Conservation (phyloP, 1,140 invertebrate genomes). For the Drosophila persimilis region DNA sequence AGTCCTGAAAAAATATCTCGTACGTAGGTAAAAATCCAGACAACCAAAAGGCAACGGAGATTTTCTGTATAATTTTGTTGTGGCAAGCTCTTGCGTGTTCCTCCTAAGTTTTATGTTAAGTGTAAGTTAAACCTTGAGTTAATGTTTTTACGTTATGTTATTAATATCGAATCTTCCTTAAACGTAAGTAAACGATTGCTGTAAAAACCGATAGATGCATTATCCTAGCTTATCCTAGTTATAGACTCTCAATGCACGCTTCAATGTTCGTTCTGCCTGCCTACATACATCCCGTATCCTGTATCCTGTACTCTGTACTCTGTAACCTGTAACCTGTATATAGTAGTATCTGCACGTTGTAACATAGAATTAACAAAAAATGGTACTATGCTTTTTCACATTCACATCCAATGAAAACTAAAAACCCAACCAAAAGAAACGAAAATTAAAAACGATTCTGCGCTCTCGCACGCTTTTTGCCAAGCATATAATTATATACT, state of each 20-base stretch:
- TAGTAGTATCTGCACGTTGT: constrained; percentile 24
- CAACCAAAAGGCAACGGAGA: constrained; percentile 39
- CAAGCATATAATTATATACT: constrained; percentile 29
- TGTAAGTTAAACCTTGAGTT: constrained; percentile 50
- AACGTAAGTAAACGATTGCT: constrained; percentile 66
- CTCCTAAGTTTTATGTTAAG: constrained; percentile 51
- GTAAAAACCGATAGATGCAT: constrained; percentile 45
- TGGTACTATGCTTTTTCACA: constrained; percentile 61
- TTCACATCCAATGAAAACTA: constrained; percentile 51
- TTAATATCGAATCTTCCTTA: constrained; percentile 45
- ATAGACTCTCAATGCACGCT: constrained; percentile 31
- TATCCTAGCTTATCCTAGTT: constrained; percentile 44
- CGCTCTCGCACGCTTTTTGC: constrained; percentile 62
- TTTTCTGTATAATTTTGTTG: constrained; percentile 37
- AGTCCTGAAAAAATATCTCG: constrained; percentile 8
- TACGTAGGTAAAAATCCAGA: constrained; percentile 20
- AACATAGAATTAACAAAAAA: constrained; percentile 49
- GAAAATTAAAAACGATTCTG: constrained; percentile 50
- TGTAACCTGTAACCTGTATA: constrained; percentile 12
- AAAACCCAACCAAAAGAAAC: constrained; percentile 39
- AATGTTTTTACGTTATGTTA: constrained; percentile 50
- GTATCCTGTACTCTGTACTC: not conserved
- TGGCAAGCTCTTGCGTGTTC: constrained; percentile 41
- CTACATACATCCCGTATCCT: constrained; percentile 1
- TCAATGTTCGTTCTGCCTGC: constrained; percentile 8